Conservation (phyloP, 2,113 vertebrate species). For the Myrmecobius fasciatus region DNA sequence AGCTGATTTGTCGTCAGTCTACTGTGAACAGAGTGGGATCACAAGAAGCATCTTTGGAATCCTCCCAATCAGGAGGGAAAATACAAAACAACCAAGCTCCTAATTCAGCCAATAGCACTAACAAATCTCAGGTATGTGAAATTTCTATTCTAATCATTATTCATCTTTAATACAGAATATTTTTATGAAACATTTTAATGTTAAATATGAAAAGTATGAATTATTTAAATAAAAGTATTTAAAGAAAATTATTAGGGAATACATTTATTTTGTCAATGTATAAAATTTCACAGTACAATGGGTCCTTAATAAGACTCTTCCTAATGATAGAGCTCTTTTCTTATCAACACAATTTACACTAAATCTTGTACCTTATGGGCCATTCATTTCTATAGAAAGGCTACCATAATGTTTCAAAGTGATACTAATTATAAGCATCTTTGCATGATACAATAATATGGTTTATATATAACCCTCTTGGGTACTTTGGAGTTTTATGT, state of each 20-base stretch:
- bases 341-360: not conserved
- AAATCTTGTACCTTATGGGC: not conserved
- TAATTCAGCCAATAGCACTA: conserved; percentile 85
- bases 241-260: conserved; percentile 4
- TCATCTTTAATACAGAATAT: not conserved
- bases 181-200: not conserved
- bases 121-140: conserved; percentile 92
- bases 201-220: not conserved
- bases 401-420: not conserved
- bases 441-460: not conserved
- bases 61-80: conserved; percentile 83
- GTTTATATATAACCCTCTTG: not conserved
- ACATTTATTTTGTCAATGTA: not conserved
- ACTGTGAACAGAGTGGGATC: conserved; percentile 84
- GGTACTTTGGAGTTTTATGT: not conserved
- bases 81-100: conserved; percentile 82
- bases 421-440: not conserved
- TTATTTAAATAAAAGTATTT: not conserved
- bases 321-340: not conserved
- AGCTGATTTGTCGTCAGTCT: conserved; percentile 88
- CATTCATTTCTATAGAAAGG: not conserved
- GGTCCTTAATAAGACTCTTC: not conserved
- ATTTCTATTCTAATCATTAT: not conserved
- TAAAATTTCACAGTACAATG: not conserved
- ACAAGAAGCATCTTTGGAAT: conserved; percentile 87